These are phyloP conservation scores for Chloroceryle amazona DNA, from an alignment of 2,797 vertebrate species.

Conservation along the genomic window DNA sequence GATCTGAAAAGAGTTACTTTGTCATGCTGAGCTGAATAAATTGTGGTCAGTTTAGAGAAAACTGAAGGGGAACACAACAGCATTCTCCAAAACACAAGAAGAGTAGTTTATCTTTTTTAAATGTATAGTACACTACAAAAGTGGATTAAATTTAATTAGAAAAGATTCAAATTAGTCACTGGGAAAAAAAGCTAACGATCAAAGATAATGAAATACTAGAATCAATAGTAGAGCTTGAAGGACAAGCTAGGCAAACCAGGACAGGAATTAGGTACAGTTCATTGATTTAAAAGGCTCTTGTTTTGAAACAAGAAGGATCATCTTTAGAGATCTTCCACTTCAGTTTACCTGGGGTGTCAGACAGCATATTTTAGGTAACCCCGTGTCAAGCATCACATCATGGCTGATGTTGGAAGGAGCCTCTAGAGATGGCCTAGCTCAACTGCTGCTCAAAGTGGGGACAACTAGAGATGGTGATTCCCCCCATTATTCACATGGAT, in stretches of 20 bases:
- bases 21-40: neutral
- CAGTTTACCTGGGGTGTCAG: neutral
- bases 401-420: neutral
- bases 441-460: neutral
- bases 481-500: neutral
- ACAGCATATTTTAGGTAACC: neutral
- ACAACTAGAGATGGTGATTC: neutral
- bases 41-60: neutral
- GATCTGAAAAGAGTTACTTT: neutral
- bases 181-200: neutral
- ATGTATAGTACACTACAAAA: neutral
- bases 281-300: neutral
- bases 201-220: neutral
- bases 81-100: neutral
- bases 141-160: neutral
- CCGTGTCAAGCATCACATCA: neutral
- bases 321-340: neutral
- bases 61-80: neutral
- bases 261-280: neutral
- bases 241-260: neutral
- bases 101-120: neutral
- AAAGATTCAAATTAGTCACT: neutral
- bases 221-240: neutral
- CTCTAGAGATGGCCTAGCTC: neutral
- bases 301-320: neutral